Evolutionary conservation across 2,113 vertebrate genomes (phyloP).

Genomic region (Eclectus roratus): DNA sequence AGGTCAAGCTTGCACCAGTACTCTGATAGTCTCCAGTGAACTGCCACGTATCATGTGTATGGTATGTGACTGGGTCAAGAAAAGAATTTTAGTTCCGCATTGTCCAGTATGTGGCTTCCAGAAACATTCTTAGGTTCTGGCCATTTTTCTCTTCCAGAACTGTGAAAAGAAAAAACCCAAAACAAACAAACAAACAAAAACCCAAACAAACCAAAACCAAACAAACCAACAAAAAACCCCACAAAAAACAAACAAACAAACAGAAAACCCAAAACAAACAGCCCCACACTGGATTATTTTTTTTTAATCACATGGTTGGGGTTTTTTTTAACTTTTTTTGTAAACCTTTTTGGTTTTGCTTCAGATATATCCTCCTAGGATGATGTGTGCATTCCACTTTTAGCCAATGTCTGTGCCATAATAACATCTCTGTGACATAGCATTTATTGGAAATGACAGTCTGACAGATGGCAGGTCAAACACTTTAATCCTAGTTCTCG

Average conservation of each 20-base stretch:
- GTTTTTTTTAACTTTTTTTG: not conserved
- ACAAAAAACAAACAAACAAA: not conserved
- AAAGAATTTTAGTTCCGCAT: not conserved
- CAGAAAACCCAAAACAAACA: not conserved
- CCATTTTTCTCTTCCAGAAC: not conserved
- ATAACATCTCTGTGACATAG: not conserved
- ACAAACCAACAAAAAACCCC: not conserved
- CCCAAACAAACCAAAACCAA: not conserved
- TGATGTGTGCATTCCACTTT: not conserved
- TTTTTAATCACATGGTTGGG: not conserved
- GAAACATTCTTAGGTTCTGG: not conserved
- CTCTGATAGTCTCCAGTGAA: not conserved
- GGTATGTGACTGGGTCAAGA: not conserved
- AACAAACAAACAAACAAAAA: not conserved
- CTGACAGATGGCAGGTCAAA: slow-evolving; percentile 37
- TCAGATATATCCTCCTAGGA: not conserved
- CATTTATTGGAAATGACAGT: slow-evolving; percentile 50
- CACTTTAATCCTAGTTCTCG: not conserved
- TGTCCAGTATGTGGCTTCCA: not conserved
- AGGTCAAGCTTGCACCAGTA: not conserved
- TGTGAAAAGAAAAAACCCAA: not conserved
- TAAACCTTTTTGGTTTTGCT: not conserved
- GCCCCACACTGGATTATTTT: accelerated
- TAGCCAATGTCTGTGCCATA: not conserved
- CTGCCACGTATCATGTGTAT: not conserved